Base-by-base conservation (phyloP, 2,888 invertebrate species). In the Drosophila helvetica region DNA sequence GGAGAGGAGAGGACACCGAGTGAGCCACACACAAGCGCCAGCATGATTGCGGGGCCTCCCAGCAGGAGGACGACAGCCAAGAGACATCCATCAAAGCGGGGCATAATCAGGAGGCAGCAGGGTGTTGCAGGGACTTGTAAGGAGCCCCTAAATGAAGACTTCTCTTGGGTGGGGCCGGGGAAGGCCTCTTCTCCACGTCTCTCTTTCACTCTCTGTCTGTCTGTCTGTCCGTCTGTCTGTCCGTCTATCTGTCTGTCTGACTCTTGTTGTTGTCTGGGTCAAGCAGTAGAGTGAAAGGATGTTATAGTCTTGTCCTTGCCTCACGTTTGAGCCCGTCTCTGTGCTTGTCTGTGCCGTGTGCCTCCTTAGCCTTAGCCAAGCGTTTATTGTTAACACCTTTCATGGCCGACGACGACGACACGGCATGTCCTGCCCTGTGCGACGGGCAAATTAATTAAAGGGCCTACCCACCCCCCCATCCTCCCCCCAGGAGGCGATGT, bases 301-400 rank as follows among this genome's bases (percentile, higher is more conserved):
- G 47, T 27, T 45, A 9, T 38, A 51, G 47, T 82, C 38, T 38
- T 38, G 70, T 78, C 74, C 78, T 80, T 82, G 86, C 51, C 59
- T 65, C 7, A 15, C 38, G 38, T 38, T 38, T 38, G 15, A n/a
- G 38, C 15, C 38, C 6, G 38, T 57, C 66, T 52, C 58, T 71
- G 55, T 66, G 59, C 57, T 33, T 60, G 18, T 45, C 43, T 55
- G 17, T 60, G 48, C 10, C 43, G 53, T 57, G 54, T 33, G 45
- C 33, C 50, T 43, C 17, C 62, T 42, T 57, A 30, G 27, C 53
- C 60, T 53, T 46, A 42, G 67, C 57, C 48, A n/a, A 43, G 38
- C 65, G 65, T 33, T 53, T 72, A 72, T 72, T 77, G 75, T 86
- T 85, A 82, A 86, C 85, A 80, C 87, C 85, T 87, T 82, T 82